Evolutionary conservation across 2,113 vertebrate species (phyloP).

Genomic region (Pangasianodon hypophthalmus): DNA sequence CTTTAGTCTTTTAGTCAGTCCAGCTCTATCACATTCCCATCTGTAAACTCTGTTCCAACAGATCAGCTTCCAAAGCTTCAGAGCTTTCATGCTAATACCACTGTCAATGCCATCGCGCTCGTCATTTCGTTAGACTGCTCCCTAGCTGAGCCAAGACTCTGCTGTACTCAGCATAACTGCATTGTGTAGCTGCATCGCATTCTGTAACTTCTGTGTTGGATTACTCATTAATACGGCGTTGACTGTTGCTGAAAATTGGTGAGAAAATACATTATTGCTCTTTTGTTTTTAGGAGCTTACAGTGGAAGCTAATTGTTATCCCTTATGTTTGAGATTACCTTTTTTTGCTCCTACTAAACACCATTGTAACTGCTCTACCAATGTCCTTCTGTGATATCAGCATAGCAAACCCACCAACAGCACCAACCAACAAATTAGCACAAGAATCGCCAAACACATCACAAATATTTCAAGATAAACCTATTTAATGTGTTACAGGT

Average conservation of each 20-base stretch:
- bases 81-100: background rate
- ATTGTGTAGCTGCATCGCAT: background rate
- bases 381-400: background rate
- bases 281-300: background rate
- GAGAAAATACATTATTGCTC: background rate
- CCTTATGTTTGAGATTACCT: background rate
- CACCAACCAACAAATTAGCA: background rate
- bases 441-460: background rate
- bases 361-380: background rate
- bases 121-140: too few relatives aligned
- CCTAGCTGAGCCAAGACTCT: background rate
- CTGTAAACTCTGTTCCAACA: background rate
- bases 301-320: background rate
- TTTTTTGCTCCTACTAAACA: background rate
- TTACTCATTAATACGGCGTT: background rate
- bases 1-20: background rate
- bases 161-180: background rate
- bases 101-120: background rate
- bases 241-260: background rate
- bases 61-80: background rate
- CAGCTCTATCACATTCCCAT: background rate
- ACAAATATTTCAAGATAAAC: background rate
- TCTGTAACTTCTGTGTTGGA: background rate
- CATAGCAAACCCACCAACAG: background rate
- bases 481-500: background rate